These are phyloP conservation scores for Lophura swinhoii DNA, from an alignment of 2,797 vertebrate species.

Conservation along the genomic window DNA sequence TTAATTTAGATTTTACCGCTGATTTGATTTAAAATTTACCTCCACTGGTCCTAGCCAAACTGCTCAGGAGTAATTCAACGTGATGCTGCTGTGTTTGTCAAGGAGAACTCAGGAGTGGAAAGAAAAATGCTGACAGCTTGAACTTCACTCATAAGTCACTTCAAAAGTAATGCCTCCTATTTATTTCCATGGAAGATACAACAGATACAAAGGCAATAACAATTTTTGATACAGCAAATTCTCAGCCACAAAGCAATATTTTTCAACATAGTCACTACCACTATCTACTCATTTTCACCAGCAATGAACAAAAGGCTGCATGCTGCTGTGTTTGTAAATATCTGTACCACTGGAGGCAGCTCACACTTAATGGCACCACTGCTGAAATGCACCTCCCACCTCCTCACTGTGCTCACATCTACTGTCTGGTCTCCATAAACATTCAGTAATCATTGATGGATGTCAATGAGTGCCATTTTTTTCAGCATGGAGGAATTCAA, in stretches of 20 bases:
- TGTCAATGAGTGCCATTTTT: neutral
- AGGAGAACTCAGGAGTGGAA: neutral
- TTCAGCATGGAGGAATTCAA: neutral
- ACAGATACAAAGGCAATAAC: neutral
- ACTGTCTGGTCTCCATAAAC: neutral
- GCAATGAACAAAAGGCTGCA: neutral
- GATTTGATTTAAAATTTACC: neutral
- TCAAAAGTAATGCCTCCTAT: neutral
- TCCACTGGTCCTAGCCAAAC: neutral
- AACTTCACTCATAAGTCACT: neutral
- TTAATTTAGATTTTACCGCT: neutral
- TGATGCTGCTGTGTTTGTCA: neutral
- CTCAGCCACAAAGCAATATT: neutral
- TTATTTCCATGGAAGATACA: neutral
- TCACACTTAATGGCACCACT: neutral
- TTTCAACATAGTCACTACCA: neutral
- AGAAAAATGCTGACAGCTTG: neutral
- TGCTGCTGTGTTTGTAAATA: neutral
- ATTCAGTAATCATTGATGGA: neutral
- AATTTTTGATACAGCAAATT: neutral
- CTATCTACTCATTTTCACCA: neutral
- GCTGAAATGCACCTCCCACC: neutral
- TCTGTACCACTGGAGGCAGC: neutral
- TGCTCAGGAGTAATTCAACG: neutral
- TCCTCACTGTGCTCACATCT: neutral